Base-by-base conservation (phyloP, 2,113 vertebrate species). In the Pollimyrus isidori region DNA sequence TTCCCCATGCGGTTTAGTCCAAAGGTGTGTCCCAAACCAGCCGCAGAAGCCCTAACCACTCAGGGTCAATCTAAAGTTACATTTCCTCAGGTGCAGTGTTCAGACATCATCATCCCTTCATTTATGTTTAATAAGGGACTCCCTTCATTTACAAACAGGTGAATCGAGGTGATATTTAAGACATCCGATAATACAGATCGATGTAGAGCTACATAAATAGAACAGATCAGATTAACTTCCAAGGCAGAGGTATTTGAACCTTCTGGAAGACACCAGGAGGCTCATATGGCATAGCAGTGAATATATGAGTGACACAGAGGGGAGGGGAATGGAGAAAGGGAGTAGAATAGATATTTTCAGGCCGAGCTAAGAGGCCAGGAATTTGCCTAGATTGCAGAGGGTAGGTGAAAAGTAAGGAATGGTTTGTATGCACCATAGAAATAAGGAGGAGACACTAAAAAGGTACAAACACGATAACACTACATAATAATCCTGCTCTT, bases 341-440 rank as follows among this genome's bases (percentile, higher is more conserved):
- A 88, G 92, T 73, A n/a, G 69, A 90, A 87, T 21, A 88, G 91
- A 93, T 80, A 80, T 80, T 80, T 80, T 15, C 73, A 42, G 73
- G 13, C 13, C 4, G 73, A 19, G 35, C 30, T 35, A 80, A 42
- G 62, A 42, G 73, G 13, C 35, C 73, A 42, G 73, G 73, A 80
- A 42, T 80, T 80, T 42, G 35, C 73, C 73, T 42, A 17, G 35
- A 39, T 42, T 80, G 35, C 73, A 19, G 30, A 80, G 73, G 35
- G 73, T 80, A 42, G 4, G 35, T 80, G 73, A 42, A 80, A 80
- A 80, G 73, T 19, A 42, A 80, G 73, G 15, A 17, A 80, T 3
- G 73, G 35, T 42, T 39, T 80, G 6, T 35, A 42, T 7, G 39
- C 17, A 7, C 42, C 35, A 19, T 19, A 42, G 35, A 42, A 5